These are phyloP conservation scores for Lamprologus speciosus DNA, from an alignment of 2,113 vertebrate species.

Conservation along the genomic window DNA sequence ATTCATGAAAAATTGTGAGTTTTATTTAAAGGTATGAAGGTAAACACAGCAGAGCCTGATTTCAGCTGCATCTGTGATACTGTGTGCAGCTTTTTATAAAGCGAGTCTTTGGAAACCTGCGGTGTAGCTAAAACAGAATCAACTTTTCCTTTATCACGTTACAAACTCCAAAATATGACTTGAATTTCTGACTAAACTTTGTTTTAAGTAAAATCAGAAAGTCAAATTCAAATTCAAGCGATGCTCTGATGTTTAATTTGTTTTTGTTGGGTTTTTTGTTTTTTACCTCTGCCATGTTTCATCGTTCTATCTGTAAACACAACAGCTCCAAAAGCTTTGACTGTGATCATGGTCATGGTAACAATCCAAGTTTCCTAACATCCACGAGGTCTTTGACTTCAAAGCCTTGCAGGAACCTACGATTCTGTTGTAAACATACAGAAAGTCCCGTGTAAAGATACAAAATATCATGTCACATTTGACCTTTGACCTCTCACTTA, in stretches of 20 bases:
- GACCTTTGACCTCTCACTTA: not conserved
- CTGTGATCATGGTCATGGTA: no score
- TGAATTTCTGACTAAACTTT: not conserved
- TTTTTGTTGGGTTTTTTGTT: not conserved
- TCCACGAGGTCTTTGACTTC: not conserved
- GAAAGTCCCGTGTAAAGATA: not conserved
- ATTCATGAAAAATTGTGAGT: not conserved
- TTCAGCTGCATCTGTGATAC: not conserved
- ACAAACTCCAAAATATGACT: not conserved
- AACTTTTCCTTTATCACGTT: not conserved
- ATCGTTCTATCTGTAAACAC: not conserved
- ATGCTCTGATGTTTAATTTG: not conserved
- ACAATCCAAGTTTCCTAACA: not conserved
- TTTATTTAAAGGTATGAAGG: not conserved
- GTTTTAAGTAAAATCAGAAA: not conserved
- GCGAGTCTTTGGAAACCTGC: not conserved
- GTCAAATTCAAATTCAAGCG: not conserved
- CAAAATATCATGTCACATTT: not conserved
- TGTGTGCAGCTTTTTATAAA: not conserved
- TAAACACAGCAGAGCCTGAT: not conserved
- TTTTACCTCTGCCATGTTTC: not conserved
- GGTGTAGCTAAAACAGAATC: not conserved
- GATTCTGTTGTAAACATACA: not conserved
- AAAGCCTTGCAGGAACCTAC: not conserved
- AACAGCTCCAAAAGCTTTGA: not conserved